Conservation (phyloP, 2,888 invertebrate species). For the Hedychridium roseum region DNA sequence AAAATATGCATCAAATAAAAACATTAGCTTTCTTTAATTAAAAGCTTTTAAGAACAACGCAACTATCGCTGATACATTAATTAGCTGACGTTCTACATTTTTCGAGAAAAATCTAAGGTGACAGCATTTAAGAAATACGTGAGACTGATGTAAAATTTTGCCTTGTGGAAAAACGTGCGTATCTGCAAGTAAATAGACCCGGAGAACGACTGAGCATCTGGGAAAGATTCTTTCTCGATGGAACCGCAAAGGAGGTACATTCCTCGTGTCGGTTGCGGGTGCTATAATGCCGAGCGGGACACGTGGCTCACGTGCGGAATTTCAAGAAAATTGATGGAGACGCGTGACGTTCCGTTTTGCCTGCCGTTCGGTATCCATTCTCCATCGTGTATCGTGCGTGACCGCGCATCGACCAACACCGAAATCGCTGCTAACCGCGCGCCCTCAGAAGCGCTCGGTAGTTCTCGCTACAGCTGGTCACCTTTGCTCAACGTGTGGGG, state of each 20-base stretch:
- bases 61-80: too few relatives aligned
- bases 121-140: too few relatives aligned
- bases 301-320: constrained; percentile 51
- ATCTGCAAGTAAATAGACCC: too few relatives aligned
- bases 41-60: too few relatives aligned
- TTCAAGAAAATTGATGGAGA: constrained; percentile 39
- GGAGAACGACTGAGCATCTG: not conserved
- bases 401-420: constrained; percentile 40
- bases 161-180: too few relatives aligned
- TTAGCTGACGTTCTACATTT: too few relatives aligned
- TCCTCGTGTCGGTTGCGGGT: constrained; percentile 8
- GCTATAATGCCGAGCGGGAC: constrained; percentile 36
- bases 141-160: too few relatives aligned
- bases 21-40: too few relatives aligned
- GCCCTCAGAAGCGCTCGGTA: not conserved
- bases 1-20: too few relatives aligned
- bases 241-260: not conserved
- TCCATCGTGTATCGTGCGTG: constrained; percentile 41
- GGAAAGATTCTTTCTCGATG: not conserved
- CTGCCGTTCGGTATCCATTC: constrained; percentile 30
- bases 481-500: not conserved
- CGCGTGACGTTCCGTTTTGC: constrained; percentile 9
- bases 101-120: too few relatives aligned
- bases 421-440: constrained; percentile 26
- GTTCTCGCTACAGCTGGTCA: not conserved